phyloP scores from a whole-genome alignment of 1,140 invertebrate genomes.

The Cotesia chilonis region DNA sequence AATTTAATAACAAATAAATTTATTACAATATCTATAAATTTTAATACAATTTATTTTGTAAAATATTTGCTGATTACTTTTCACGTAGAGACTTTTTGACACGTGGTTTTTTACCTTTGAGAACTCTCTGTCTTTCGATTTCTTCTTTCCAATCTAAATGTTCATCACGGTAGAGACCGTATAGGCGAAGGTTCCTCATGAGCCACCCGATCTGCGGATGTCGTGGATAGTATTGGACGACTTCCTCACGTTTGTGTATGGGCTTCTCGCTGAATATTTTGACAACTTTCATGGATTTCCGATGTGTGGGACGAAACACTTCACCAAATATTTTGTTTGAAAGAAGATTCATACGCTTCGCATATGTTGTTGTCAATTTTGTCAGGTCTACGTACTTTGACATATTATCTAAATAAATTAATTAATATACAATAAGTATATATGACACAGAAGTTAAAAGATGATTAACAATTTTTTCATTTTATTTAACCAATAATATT shows the following conservation, averaged over 20 bases:
- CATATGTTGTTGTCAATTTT: slow-evolving; percentile 79
- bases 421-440: no score
- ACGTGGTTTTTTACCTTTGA: slow-evolving; percentile 76
- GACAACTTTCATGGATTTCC: slow-evolving; percentile 84
- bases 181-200: slow-evolving; percentile 76
- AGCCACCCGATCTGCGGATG: slow-evolving; percentile 78
- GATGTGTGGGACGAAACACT: slow-evolving; percentile 77
- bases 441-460: no score
- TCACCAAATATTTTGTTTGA: slow-evolving; percentile 92
- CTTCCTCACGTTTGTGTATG: slow-evolving; percentile 75
- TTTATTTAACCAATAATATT: no score
- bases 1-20: no score
- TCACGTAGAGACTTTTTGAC: no score
- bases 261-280: slow-evolving; percentile 81
- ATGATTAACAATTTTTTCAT: no score
- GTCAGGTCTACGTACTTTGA: slow-evolving; percentile 77
- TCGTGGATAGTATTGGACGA: slow-evolving; percentile 87
- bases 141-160: slow-evolving; percentile 93
- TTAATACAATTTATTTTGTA: no score
- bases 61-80: background rate
- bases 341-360: slow-evolving; percentile 83
- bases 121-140: slow-evolving; percentile 77
- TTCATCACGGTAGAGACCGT: slow-evolving; percentile 87
- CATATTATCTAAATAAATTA: slow-evolving; percentile 42
- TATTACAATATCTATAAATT: no score